These are phyloP conservation scores for Amphipyra tragopoginis DNA, from an alignment of 2,888 invertebrate species.

Conservation along the genomic window DNA sequence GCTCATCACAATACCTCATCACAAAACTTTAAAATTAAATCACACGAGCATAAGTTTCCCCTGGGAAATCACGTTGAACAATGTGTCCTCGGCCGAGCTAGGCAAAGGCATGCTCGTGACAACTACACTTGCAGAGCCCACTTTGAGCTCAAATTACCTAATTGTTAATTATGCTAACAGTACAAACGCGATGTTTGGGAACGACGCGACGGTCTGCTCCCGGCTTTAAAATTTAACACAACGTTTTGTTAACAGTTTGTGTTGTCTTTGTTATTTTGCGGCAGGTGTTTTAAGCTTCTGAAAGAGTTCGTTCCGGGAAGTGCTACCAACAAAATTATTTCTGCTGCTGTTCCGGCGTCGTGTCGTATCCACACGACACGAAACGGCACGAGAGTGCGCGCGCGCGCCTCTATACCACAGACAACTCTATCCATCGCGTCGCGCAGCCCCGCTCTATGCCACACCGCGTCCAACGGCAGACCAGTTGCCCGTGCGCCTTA, in stretches of 20 bases:
- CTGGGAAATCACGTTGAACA: constrained; percentile 41
- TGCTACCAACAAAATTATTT: too few relatives aligned
- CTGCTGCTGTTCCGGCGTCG: too few relatives aligned
- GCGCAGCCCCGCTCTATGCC: too few relatives aligned
- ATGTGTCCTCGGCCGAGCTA: constrained; percentile 39
- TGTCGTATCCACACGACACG: too few relatives aligned
- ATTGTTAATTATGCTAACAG: constrained; percentile 69
- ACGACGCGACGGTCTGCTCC: constrained; percentile 28
- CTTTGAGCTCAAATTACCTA: constrained; percentile 67
- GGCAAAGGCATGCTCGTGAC: constrained; percentile 60
- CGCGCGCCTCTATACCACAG: too few relatives aligned
- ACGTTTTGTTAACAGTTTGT: constrained; percentile 39
- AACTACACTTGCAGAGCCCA: constrained; percentile 57
- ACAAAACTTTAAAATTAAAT: constrained; percentile 22
- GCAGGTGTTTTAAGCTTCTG: constrained; percentile 16
- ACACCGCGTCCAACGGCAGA: too few relatives aligned
- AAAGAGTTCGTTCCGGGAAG: too few relatives aligned
- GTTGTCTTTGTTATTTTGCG: constrained; percentile 26
- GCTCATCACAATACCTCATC: constrained; percentile 8
- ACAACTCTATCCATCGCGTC: too few relatives aligned
- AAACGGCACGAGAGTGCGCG: too few relatives aligned
- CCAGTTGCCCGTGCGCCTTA: too few relatives aligned
- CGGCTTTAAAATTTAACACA: constrained; percentile 46
- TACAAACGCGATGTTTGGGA: constrained; percentile 52
- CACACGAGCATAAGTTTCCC: constrained; percentile 7